phyloP scores from a whole-genome alignment of 2,888 invertebrate species.

The Oxycera nigricornis region DNA sequence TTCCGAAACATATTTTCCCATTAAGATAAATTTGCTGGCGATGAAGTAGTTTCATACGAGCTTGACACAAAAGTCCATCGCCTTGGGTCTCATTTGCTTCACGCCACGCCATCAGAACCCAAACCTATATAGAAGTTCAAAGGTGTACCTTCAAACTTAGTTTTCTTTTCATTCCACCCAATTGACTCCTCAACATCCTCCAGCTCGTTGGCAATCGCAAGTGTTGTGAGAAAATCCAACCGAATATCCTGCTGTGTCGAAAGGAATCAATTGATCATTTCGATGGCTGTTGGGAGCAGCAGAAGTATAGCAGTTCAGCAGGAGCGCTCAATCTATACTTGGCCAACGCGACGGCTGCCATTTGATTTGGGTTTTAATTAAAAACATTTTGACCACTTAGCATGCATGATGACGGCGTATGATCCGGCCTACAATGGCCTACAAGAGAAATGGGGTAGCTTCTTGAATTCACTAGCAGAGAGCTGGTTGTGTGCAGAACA shows the following conservation, averaged over 20 bases:
- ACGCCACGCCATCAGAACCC: background rate
- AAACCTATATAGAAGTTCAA: constrained; percentile 1
- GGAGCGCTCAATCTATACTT: constrained; percentile 5
- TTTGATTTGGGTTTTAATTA: constrained; percentile 26
- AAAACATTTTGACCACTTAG: constrained; percentile 38
- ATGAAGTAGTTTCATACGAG: background rate
- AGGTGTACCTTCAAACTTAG: background rate
- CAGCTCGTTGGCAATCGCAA: constrained; percentile 16
- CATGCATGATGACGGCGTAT: constrained; percentile 33
- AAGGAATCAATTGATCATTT: constrained; percentile 36
- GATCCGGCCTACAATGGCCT: constrained; percentile 8
- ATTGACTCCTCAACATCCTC: constrained; percentile 26
- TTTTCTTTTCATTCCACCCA: constrained; percentile 15
- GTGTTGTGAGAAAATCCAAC: constrained; percentile 31
- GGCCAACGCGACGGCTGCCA: background rate
- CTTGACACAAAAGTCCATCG: constrained; percentile 14
- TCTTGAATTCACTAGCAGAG: constrained; percentile 20
- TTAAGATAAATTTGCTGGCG: background rate
- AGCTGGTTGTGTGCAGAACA: constrained; percentile 18
- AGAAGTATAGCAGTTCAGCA: background rate
- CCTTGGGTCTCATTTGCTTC: constrained; percentile 10
- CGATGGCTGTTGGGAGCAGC: background rate
- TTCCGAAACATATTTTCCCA: too few relatives aligned
- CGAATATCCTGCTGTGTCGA: constrained; percentile 33
- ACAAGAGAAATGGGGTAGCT: constrained; percentile 17